Evolutionary conservation across 2,888 invertebrate species (phyloP), one percentile per base, ranked within the genome.

Genomic region (Heteromyza rotundicornis): DNA sequence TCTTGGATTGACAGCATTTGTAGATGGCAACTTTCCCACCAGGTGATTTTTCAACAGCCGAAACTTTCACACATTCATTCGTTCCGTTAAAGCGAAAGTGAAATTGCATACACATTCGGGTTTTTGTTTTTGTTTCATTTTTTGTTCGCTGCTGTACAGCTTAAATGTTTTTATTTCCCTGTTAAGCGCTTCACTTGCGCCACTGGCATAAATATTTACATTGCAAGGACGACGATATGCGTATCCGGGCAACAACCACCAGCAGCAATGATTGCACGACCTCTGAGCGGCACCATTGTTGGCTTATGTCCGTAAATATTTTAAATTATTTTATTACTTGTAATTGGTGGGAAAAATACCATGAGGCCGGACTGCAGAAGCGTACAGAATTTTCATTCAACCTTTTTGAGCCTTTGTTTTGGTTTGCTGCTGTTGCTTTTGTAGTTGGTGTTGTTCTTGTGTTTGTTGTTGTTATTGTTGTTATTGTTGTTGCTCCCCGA

Each of bases 131-230:
- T 1, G 14, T n/a, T 17, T 40, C 10, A 10, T 27, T 27, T 5
- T 27, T 27, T 27, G 5, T 27, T 27, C 5, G 23, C 23, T 52
- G 55, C 10, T 51, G 51, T 51, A 51, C 12, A 19, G 35, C 22
- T 27, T 53, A 35, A n/a, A 14, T 19, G 52, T 52, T 5, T 17
- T 20, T 20, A 49, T 49, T 17, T 49, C 17, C 22, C 1, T 49
- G 2, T 12, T 16, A 10, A 10, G 5, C 19, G 19, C 22, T 10
- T 49, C 12, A 14, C 12, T 51, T 22, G 20, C 23, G 12, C 2
- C 27, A 2, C 19, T 49, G 49, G 24, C 56, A 51, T 57, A 51
- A 60, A 60, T 60, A 60, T 60, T 56, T 58, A 47, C 50, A 53
- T 50, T 52, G 53, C 57, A 57, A 59, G 52, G 60, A 57, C 53